Conservation (phyloP, 2,797 vertebrate genomes). For the Oreochromis grahami region DNA sequence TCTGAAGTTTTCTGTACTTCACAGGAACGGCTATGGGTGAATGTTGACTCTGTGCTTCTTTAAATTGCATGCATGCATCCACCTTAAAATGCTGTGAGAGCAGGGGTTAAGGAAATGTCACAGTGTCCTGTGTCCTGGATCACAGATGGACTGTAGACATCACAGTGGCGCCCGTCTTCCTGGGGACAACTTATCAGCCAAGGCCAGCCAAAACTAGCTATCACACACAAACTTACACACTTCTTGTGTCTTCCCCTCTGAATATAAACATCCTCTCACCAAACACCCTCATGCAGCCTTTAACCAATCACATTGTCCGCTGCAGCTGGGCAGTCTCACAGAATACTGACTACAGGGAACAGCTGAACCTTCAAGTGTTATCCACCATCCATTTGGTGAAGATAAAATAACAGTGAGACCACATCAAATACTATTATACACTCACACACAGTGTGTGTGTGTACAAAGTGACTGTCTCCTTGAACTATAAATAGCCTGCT, state of each 20-base stretch:
- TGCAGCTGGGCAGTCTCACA: not conserved
- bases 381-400: not conserved
- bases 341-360: not conserved
- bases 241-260: not conserved
- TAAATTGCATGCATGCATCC: not conserved
- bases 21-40: not conserved
- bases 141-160: not conserved
- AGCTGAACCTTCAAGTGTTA: not conserved
- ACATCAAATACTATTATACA: not conserved
- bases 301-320: not conserved
- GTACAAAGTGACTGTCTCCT: not conserved
- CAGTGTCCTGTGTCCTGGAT: not conserved
- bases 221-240: not conserved
- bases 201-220: not conserved
- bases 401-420: not conserved
- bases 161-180: not conserved
- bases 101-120: not conserved
- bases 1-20: not conserved
- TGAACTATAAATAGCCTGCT: not conserved
- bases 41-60: not conserved
- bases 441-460: not conserved
- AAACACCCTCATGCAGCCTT: constrained; percentile 1
- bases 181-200: not conserved
- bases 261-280: constrained; percentile 17
- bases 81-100: not conserved